Evolutionary conservation across 2,888 invertebrate species (phyloP).

Genomic region (Luffia ferchaultella): DNA sequence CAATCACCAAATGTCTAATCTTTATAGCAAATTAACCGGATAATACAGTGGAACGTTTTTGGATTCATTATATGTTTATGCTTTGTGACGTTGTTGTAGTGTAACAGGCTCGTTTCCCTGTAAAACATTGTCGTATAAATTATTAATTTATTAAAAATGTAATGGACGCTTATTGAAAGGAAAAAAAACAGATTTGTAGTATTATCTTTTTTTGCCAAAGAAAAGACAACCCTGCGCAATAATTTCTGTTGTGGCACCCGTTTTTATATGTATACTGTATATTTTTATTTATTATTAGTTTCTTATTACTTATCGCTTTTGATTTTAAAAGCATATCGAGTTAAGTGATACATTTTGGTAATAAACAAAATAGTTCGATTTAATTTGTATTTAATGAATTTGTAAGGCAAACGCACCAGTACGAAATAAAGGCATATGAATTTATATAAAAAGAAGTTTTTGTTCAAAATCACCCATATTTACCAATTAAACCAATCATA

Average conservation of each 20-base stretch:
- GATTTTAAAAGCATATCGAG: conserved; percentile 46
- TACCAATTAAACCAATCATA: not conserved
- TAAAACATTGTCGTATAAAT: no score
- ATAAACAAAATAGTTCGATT: conserved; percentile 40
- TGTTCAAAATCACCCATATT: conserved; percentile 3
- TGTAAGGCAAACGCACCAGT: conserved; percentile 64
- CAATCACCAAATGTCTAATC: no score
- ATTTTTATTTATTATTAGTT: conserved; percentile 15
- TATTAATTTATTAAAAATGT: no score
- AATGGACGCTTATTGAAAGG: no score
- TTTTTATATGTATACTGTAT: conserved; percentile 13
- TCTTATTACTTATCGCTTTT: conserved; percentile 23
- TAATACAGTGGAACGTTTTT: no score
- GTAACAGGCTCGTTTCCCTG: no score
- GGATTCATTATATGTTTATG: no score
- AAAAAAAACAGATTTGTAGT: no score
- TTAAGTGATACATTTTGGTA: conserved; percentile 42
- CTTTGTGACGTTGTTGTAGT: no score
- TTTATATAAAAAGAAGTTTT: conserved; percentile 33
- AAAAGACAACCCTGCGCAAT: conserved; percentile 14
- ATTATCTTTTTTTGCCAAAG: conserved; percentile 17
- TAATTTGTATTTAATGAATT: conserved; percentile 47
- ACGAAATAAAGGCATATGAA: conserved; percentile 65
- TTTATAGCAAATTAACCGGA: no score
- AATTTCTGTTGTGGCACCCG: no score